Percentiles rank a stretch among this genome's conserved stretches.
Evolutionary conservation across 2,113 vertebrate species (phyloP).

Genomic region (Noturus placidus): DNA sequence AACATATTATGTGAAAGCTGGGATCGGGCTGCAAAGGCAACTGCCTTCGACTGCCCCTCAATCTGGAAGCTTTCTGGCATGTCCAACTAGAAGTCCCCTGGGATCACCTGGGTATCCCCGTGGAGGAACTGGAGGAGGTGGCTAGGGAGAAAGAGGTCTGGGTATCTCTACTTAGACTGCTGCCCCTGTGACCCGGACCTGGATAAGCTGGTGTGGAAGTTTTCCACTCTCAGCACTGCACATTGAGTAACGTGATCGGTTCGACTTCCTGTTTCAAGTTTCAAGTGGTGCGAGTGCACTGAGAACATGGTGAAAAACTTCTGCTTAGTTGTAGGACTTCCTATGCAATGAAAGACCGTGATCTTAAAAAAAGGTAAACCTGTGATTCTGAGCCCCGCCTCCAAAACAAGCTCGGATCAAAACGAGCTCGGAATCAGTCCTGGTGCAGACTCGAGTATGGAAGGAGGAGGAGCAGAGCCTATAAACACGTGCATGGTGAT

Average conservation of each 20-base stretch:
- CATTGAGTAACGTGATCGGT: not conserved
- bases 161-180: no score
- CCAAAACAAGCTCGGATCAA: not conserved
- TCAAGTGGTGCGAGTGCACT: not conserved
- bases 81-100: no score
- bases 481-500: not conserved
- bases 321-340: not conserved
- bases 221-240: not conserved
- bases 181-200: no score
- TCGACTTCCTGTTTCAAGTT: not conserved
- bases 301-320: not conserved
- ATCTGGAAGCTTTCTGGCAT: no score
- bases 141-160: no score
- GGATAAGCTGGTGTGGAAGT: not conserved
- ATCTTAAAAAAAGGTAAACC: not conserved
- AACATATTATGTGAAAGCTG: no score
- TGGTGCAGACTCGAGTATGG: not conserved
- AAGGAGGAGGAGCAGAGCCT: not conserved
- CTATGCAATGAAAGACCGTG: not conserved
- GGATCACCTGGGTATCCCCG: no score
- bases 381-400: not conserved
- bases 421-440: not conserved
- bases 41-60: no score
- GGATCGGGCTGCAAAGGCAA: no score
- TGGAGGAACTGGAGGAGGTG: no score